These are phyloP conservation scores for Clostera curtula DNA, from an alignment of 2,888 invertebrate species.

Conservation along the genomic window DNA sequence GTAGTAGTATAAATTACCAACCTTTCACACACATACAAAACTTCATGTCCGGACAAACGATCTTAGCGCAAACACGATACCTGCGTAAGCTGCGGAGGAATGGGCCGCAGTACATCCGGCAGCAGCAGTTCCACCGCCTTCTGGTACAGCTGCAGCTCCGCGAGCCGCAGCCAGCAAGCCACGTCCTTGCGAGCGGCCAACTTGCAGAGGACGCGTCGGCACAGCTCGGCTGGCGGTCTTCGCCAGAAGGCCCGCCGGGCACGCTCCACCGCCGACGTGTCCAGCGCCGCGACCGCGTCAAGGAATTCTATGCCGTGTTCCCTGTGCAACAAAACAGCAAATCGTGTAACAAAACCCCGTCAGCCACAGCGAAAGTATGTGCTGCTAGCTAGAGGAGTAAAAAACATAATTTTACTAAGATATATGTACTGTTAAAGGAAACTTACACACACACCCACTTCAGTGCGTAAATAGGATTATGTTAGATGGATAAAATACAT, in stretches of 20 bases:
- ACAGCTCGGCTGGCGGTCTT: slow-evolving; percentile 83
- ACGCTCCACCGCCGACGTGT: slow-evolving; percentile 92
- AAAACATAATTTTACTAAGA: too few species aligned
- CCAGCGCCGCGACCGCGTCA: slow-evolving; percentile 91
- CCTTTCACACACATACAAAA: too few species aligned
- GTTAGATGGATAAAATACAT: too few species aligned
- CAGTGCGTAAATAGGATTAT: too few species aligned
- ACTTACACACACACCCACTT: too few species aligned
- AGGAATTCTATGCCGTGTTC: slow-evolving; percentile 96
- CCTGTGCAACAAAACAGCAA: slow-evolving; percentile 56
- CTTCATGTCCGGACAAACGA: too few species aligned
- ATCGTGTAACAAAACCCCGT: too few species aligned
- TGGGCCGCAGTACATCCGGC: slow-evolving; percentile 95
- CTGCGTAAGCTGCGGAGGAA: slow-evolving; percentile 96
- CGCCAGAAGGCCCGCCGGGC: slow-evolving; percentile 96
- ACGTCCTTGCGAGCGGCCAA: slow-evolving; percentile 78
- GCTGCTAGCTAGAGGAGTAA: too few species aligned
- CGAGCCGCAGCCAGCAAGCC: slow-evolving; percentile 85
- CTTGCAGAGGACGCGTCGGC: slow-evolving; percentile 91
- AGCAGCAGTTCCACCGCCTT: slow-evolving; percentile 96
- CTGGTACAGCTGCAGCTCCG: slow-evolving; percentile 96
- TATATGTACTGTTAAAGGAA: too few species aligned
- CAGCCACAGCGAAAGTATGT: too few species aligned
- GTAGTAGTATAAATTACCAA: too few species aligned
- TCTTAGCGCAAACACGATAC: slow-evolving; percentile 82